phyloP scores from a whole-genome alignment of 2,113 vertebrate species.

The Sander lucioperca region DNA sequence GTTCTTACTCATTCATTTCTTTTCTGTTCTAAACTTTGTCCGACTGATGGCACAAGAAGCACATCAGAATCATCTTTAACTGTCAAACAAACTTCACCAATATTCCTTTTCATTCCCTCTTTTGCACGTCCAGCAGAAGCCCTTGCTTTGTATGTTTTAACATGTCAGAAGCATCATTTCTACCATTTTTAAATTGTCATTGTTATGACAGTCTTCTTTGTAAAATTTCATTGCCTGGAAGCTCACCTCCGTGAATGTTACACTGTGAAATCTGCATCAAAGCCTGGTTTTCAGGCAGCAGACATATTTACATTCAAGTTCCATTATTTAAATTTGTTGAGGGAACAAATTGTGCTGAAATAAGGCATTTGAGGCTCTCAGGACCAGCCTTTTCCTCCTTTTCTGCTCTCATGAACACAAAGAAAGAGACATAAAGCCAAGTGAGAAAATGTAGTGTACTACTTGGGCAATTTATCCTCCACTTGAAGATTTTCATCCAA shows the following conservation, averaged over 20 bases:
- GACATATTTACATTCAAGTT: conserved; percentile 53
- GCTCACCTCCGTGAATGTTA: not conserved
- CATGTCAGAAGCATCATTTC: conserved; percentile 2
- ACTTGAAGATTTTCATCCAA: conserved; percentile 41
- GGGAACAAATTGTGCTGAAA: conserved; percentile 38
- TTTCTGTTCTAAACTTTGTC: not conserved
- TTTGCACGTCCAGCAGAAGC: not conserved
- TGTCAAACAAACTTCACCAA: conserved; percentile 27
- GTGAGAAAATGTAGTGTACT: conserved; percentile 25
- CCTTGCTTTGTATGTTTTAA: conserved; percentile 53
- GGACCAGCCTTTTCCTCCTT: conserved; percentile 35
- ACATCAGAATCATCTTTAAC: conserved; percentile 6
- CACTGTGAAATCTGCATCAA: conserved; percentile 20
- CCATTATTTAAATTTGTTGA: conserved; percentile 32
- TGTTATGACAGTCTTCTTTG: conserved; percentile 43
- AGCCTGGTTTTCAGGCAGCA: conserved; percentile 30
- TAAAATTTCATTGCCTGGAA: conserved; percentile 24
- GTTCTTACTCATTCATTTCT: not conserved
- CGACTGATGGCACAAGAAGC: not conserved
- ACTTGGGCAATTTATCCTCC: conserved; percentile 28
- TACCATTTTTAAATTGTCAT: not conserved
- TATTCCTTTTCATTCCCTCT: not conserved
- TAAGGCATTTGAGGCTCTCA: conserved; percentile 28
- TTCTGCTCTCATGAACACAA: conserved; percentile 16
- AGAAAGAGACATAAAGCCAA: conserved; percentile 4